phyloP scores from a whole-genome alignment of 2,113 vertebrate genomes.

The Chlorodrepanis virens region DNA sequence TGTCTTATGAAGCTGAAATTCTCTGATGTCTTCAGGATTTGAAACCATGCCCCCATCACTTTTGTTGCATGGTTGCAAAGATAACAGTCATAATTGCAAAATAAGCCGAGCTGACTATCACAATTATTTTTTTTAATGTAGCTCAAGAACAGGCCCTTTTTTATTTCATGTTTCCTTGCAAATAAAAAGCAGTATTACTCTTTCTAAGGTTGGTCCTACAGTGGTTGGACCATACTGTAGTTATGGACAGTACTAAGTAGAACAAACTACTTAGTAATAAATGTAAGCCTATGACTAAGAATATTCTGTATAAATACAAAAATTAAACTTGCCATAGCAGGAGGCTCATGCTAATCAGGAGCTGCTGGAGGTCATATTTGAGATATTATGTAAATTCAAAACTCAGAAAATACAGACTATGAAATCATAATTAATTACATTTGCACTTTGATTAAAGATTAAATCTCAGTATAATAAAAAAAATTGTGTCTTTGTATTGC shows the following conservation, averaged over 20 bases:
- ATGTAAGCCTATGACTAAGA: neutral
- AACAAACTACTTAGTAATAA: neutral
- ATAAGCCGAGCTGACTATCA: neutral
- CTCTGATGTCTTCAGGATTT: neutral
- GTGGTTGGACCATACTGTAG: neutral
- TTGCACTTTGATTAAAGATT: conserved; percentile 31
- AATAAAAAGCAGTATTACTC: neutral
- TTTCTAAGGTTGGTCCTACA: neutral
- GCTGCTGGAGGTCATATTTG: conserved; percentile 8
- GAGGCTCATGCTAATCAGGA: neutral
- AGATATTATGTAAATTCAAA: conserved; percentile 28
- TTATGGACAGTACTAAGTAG: neutral
- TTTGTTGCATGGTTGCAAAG: neutral
- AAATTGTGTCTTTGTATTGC: neutral
- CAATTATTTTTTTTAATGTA: neutral
- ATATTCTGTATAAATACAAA: neutral
- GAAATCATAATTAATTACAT: conserved; percentile 45
- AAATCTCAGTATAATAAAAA: neutral
- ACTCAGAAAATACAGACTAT: neutral
- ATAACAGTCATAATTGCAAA: neutral
- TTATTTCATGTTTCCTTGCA: neutral
- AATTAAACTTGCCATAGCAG: neutral
- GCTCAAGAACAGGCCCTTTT: neutral
- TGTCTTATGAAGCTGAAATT: neutral
- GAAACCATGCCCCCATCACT: neutral